A percentile compares a stretch with the other conserved stretches of the same genome.
Conservation (phyloP, 1,140 invertebrate species). For the Lutraria rhynchaena region DNA sequence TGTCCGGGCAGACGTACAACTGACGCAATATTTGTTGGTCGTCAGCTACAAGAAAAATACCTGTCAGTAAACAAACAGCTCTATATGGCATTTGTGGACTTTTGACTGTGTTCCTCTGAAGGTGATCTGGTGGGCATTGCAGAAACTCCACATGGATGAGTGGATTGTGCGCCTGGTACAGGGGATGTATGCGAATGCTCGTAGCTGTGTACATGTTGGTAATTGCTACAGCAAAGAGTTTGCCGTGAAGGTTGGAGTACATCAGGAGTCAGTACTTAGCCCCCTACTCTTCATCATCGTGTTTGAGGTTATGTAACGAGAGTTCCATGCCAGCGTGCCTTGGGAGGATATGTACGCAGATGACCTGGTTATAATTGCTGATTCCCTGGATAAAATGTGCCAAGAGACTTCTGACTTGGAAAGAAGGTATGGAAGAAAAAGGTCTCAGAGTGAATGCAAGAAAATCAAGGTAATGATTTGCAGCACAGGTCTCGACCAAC, state of each 20-base stretch:
- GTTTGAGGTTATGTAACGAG: slow-evolving; percentile 10
- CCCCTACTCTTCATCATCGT: slow-evolving; percentile 31
- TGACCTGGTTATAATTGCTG: slow-evolving; percentile 18
- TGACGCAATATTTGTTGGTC: slow-evolving; percentile 45
- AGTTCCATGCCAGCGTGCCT: slow-evolving; percentile 6
- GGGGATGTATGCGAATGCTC: slow-evolving; percentile 20
- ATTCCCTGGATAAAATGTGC: background rate
- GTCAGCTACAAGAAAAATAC: slow-evolving; percentile 16
- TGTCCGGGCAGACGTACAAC: slow-evolving; percentile 22
- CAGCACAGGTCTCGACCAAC: background rate
- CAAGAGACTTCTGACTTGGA: slow-evolving; percentile 13
- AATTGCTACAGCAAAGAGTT: background rate
- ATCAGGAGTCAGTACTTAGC: slow-evolving; percentile 35
- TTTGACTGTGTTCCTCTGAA: slow-evolving; percentile 34
- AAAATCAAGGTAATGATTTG: slow-evolving; percentile 24
- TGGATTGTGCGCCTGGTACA: slow-evolving; percentile 24
- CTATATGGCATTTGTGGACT: slow-evolving; percentile 14
- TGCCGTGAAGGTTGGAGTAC: slow-evolving; percentile 20
- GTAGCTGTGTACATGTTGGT: background rate
- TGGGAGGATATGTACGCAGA: slow-evolving; percentile 30
- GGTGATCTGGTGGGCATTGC: slow-evolving; percentile 22
- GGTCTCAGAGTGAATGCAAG: slow-evolving; percentile 17
- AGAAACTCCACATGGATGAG: slow-evolving; percentile 8
- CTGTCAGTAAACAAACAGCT: slow-evolving; percentile 6
- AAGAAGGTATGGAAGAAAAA: slow-evolving; percentile 27